Conservation (phyloP, 2,888 invertebrate genomes). For the Scaptomyza parva region DNA sequence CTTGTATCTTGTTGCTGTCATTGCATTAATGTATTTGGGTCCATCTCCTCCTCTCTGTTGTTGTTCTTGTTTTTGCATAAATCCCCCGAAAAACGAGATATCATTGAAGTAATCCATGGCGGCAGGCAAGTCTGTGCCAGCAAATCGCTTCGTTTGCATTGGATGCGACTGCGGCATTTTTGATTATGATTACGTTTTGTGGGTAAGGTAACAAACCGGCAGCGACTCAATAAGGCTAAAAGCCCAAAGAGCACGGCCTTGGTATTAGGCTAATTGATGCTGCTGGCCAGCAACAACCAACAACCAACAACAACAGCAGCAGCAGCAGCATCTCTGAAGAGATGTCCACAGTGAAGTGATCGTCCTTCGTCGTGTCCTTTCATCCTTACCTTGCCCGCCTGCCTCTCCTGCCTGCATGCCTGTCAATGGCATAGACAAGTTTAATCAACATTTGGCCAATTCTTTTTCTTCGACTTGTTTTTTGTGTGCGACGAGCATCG, state of each 20-base stretch:
- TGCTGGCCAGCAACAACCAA: slow-evolving; percentile 43
- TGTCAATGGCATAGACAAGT: slow-evolving; percentile 65
- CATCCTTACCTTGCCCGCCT: no score
- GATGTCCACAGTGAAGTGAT: slow-evolving; percentile 42
- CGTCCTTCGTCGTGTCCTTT: slow-evolving; percentile 15
- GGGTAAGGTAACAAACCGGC: slow-evolving; percentile 12
- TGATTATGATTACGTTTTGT: slow-evolving; percentile 46
- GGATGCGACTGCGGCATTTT: slow-evolving; percentile 38
- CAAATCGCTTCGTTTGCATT: slow-evolving; percentile 32
- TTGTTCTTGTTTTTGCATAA: slow-evolving; percentile 51
- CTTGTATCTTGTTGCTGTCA: not conserved
- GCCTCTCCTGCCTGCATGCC: slow-evolving; percentile 2
- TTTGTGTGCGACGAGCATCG: no score
- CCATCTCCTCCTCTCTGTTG: not conserved
- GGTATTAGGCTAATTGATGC: slow-evolving; percentile 76
- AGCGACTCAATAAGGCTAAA: slow-evolving; percentile 66
- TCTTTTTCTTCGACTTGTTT: slow-evolving; percentile 26
- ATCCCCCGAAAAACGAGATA: slow-evolving; percentile 14
- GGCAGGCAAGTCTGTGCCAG: slow-evolving; percentile 18
- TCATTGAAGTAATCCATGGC: slow-evolving; percentile 22
- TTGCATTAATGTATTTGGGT: slow-evolving; percentile 8
- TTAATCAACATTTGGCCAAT: slow-evolving; percentile 68
- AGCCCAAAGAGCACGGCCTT: slow-evolving; percentile 61
- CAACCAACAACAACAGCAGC: no score
- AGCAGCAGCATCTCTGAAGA: slow-evolving; percentile 49